Evolutionary conservation across 2,888 invertebrate genomes (phyloP), one percentile per base, ranked within the genome.

Genomic region (Eupithecia dodoneata): DNA sequence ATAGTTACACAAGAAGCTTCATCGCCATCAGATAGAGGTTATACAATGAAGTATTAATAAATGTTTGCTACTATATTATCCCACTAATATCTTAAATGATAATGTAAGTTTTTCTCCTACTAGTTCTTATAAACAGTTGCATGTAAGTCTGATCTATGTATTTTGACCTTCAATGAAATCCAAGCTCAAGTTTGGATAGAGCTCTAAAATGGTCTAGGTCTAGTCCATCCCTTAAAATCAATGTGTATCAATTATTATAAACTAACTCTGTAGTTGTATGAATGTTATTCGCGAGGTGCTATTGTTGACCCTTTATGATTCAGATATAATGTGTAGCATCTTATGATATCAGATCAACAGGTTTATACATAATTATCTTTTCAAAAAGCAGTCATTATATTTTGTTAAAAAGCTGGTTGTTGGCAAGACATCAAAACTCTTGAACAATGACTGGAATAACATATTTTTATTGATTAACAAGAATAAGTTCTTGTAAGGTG

Each of bases 281-380:
- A 76, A 75, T 59, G 74, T 75, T 77, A 78, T 78, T 83, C 87
- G 86, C 84, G 83, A 88, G 85, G 85, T 86, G 85, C 87, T 88
- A 87, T 88, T 86, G 83, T 80, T 76, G 82, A 47, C n/a, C n/a
- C 70, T 70, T 44, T 47, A 30, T 30, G 45, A 45, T 45, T n/a
- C 69, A 18, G 18, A 66, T 42, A 18, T 13, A 49, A n/a, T 18
- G 18, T 70, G 18, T 63, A 30, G 18, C 63, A 4, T 63, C 30
- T 63, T 63, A 30, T 30, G 63, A 63, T 63, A 30, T 63, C 6
- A 7, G 42, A 66, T 66, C 66, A 66, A 42, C 10, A 0, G 63
- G 30, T 59, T n/a, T 18, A n/a, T 18, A 59, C 6, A 10, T 59
- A 30, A 63, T 30, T 18, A 63, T 63, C 2, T 30, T 63, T 30